Conservation (phyloP, 2,888 invertebrate species). For the Pogonocherus hispidulus region DNA sequence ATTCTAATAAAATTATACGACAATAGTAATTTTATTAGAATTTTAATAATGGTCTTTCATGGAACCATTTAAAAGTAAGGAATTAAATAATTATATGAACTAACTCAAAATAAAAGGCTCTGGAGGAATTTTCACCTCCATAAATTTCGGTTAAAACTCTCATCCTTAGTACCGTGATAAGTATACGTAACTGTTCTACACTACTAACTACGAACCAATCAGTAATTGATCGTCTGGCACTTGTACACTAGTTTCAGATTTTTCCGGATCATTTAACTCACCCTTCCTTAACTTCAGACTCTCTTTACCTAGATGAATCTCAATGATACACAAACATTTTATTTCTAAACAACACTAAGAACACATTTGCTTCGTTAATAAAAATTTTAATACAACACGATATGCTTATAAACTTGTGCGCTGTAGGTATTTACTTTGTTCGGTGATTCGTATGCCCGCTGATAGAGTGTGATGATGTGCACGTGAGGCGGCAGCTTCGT, state of each 20-base stretch:
- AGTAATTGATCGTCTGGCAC: no score
- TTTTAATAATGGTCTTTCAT: no score
- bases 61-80: no score
- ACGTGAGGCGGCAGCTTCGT: constrained; percentile 59
- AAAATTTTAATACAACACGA: constrained; percentile 12
- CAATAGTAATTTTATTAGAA: no score
- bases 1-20: no score
- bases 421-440: constrained; percentile 11
- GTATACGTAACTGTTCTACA: no score
- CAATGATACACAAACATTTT: constrained; percentile 9
- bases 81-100: no score
- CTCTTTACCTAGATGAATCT: not conserved
- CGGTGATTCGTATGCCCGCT: constrained; percentile 12
- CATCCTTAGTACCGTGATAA: no score
- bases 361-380: constrained; percentile 17
- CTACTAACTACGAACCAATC: no score
- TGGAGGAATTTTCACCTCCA: no score
- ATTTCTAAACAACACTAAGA: constrained; percentile 23
- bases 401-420: constrained; percentile 30
- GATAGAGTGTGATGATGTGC: constrained; percentile 30
- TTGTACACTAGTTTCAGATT: not conserved
- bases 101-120: no score
- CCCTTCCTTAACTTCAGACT: not conserved
- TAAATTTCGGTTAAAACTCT: no score
- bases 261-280: constrained; percentile 13